Evolutionary conservation across 2,888 invertebrate species (phyloP).

Genomic region (Erpobdella octoculata): DNA sequence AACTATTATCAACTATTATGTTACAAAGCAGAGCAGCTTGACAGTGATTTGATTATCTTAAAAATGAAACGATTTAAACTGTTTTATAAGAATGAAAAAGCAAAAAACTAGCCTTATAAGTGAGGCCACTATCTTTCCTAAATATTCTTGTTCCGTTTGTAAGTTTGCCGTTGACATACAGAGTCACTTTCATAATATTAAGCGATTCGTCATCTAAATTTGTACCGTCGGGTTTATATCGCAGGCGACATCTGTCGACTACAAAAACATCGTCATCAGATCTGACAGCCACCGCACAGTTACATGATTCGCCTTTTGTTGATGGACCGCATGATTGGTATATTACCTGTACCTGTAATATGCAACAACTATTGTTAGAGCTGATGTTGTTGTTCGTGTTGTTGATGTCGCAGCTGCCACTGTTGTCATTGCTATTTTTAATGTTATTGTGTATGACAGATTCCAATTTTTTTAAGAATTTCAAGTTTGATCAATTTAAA

Average conservation of each 20-base stretch:
- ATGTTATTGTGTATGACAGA: too few relatives aligned
- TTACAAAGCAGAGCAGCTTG: too few relatives aligned
- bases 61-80: too few relatives aligned
- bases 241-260: constrained; percentile 33
- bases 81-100: background rate
- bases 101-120: constrained; percentile 27
- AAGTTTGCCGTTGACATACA: constrained; percentile 34
- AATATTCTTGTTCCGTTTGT: constrained; percentile 33
- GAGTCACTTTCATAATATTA: constrained; percentile 19
- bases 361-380: too few relatives aligned
- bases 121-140: constrained; percentile 29
- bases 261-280: constrained; percentile 38
- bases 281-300: constrained; percentile 36
- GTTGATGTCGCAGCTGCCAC: too few relatives aligned
- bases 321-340: constrained; percentile 30
- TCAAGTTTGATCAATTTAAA: background rate
- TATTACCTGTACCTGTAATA: constrained; percentile 31
- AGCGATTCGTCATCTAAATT: background rate
- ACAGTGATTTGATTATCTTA: too few relatives aligned
- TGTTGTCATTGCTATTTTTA: background rate
- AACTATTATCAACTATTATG: too few relatives aligned
- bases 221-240: background rate
- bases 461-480: too few relatives aligned
- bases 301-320: constrained; percentile 32
- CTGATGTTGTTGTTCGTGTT: too few relatives aligned